phyloP scores from a whole-genome alignment of 2,113 vertebrate genomes.

The Andinoacara biseriatus region DNA sequence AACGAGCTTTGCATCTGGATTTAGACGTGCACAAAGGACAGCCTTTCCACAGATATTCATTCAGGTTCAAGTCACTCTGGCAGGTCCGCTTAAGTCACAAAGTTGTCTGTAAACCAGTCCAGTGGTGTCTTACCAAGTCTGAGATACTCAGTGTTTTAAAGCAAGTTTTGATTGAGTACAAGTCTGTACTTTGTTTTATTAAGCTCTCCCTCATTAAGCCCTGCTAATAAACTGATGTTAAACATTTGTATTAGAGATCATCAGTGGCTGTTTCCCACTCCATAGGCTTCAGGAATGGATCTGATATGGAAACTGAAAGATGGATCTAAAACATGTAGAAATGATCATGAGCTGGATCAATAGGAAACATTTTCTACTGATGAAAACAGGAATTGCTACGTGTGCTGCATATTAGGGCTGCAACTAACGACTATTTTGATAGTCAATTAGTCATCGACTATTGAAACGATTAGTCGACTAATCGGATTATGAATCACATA shows the following conservation, averaged over 20 bases:
- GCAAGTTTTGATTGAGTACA: background rate
- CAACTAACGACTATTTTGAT: too few relatives aligned
- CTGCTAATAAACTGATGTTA: background rate
- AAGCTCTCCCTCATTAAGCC: background rate
- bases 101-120: background rate
- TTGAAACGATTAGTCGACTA: too few relatives aligned
- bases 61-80: background rate
- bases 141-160: background rate
- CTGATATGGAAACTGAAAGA: background rate
- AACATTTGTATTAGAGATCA: background rate
- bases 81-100: background rate
- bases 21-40: background rate
- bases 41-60: too few relatives aligned
- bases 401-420: constrained; percentile 15
- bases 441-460: too few relatives aligned
- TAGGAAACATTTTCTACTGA: constrained; percentile 19
- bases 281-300: background rate
- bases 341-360: constrained; percentile 4
- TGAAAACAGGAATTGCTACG: background rate
- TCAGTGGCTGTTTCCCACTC: background rate
- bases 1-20: background rate
- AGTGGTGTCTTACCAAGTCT: background rate
- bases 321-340: background rate
- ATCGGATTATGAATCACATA: too few relatives aligned
- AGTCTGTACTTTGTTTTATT: too few relatives aligned